Percentiles rank a stretch among this genome's conserved stretches.
Conservation (phyloP, 2,113 vertebrate genomes). For the Chamaetylas fuelleborni region DNA sequence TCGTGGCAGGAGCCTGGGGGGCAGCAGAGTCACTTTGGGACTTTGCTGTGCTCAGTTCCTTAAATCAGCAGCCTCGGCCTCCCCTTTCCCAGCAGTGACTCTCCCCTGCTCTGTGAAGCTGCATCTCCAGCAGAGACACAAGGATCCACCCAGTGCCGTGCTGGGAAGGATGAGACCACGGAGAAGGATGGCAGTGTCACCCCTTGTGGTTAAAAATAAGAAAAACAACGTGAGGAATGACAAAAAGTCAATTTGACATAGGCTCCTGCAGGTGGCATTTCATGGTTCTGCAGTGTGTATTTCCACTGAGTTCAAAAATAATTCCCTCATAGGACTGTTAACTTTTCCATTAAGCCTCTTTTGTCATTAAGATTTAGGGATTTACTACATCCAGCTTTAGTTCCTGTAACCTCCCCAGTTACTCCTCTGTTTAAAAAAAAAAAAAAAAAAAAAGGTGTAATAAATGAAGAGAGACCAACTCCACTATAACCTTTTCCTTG, state of each 20-base stretch:
- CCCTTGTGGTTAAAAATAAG: background rate
- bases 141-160: fast-evolving
- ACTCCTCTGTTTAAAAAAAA: background rate
- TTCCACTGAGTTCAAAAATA: background rate
- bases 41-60: no score
- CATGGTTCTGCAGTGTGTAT: background rate
- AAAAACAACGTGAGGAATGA: fast-evolving
- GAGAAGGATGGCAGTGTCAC: background rate
- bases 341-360: background rate
- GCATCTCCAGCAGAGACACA: background rate
- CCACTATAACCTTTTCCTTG: background rate
- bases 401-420: background rate
- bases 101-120: background rate
- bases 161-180: fast-evolving
- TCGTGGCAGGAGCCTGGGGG: background rate
- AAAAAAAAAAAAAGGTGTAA: background rate
- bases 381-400: background rate
- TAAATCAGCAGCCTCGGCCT: background rate
- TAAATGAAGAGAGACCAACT: background rate
- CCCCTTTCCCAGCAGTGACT: fast-evolving
- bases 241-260: background rate
- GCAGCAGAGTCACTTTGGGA: background rate
- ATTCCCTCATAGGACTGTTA: background rate
- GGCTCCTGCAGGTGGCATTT: background rate
- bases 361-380: background rate